phyloP scores from a whole-genome alignment of 2,888 invertebrate genomes.

The Heliconius ismenius region DNA sequence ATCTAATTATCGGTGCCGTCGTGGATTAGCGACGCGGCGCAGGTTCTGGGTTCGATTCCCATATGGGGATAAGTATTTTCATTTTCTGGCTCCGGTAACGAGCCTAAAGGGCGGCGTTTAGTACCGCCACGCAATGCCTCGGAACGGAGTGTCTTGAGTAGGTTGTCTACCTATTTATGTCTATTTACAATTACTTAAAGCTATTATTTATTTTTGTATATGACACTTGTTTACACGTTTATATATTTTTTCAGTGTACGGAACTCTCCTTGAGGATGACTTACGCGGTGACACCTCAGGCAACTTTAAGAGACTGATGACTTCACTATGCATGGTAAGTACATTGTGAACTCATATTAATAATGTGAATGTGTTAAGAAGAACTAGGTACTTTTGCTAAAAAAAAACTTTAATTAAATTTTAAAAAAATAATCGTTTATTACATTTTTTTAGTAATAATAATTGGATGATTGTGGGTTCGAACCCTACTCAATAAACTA shows the following conservation, averaged over 20 bases:
- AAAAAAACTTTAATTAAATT: not conserved
- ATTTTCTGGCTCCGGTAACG: too few species aligned
- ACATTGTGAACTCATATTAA: not conserved
- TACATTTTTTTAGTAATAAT: not conserved
- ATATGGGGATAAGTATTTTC: too few species aligned
- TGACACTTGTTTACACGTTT: not conserved
- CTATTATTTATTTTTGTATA: not conserved
- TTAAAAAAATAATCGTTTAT: too few species aligned
- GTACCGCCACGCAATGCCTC: not conserved
- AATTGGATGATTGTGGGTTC: too few species aligned
- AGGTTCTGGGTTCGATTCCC: too few species aligned
- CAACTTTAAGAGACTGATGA: slow-evolving; percentile 93
- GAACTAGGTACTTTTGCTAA: not conserved
- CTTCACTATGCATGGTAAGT: slow-evolving; percentile 88
- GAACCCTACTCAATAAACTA: too few species aligned
- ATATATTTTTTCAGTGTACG: slow-evolving; percentile 84
- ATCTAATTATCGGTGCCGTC: too few species aligned
- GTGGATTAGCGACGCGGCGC: too few species aligned
- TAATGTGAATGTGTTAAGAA: not conserved
- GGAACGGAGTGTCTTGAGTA: not conserved
- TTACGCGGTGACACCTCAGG: slow-evolving; percentile 94
- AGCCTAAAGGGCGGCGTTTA: too few species aligned
- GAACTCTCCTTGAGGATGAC: slow-evolving; percentile 90
- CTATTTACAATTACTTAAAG: not conserved
- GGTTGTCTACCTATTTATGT: not conserved